Base-by-base conservation (phyloP, 2,797 vertebrate genomes). In the Chaetophractus vellerosus region DNA sequence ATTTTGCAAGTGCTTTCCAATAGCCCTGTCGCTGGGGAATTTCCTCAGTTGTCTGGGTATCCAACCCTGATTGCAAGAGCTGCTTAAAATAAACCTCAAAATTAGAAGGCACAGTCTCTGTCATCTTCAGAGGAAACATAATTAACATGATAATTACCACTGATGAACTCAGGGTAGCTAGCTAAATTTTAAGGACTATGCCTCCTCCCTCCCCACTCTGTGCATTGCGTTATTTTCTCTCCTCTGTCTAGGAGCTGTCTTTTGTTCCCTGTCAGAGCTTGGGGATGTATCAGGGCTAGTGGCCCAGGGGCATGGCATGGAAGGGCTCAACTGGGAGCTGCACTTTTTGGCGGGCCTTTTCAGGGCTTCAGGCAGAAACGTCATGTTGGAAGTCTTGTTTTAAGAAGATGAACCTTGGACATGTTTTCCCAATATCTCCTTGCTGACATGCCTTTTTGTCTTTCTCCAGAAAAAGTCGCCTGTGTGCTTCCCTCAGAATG, bases 401-500 rank as follows among this genome's bases (percentile, higher is more conserved):
- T 84, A 71, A 90, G 78, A 90, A 95, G 45, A 33, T 38, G 59
- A 78, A 78, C 19, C 41, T 79, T 63, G 59, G 38, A 75, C 19
- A 6, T 21, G 23, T 72, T 75, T 59, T 4, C 12, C 55, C 1
- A 26, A 5, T 31, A 38, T 85, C 55, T 82, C 11, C 59, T 91
- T 89, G 55, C 83, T 97, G 68, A 96, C 41, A 1, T 9, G 69
- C 6, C 15, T 91, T 0, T 89, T 48, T 8, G 21, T 97, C 48
- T 98, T 69, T 92, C 95, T 96, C 33, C 95, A 99, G 99, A 99
- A 36, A 98, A 96, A 93, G 97, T 99, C 36, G 99, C 99, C 11
- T 99, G 99, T 93, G 98, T 99, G 3, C 95, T 98, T 0, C 99
- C 99, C 14, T 86, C 72, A 0, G 16, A 98, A 93, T 99, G 99